phyloP scores from a whole-genome alignment of 2,113 vertebrate genomes.

The Girardinichthys multiradiatus region DNA sequence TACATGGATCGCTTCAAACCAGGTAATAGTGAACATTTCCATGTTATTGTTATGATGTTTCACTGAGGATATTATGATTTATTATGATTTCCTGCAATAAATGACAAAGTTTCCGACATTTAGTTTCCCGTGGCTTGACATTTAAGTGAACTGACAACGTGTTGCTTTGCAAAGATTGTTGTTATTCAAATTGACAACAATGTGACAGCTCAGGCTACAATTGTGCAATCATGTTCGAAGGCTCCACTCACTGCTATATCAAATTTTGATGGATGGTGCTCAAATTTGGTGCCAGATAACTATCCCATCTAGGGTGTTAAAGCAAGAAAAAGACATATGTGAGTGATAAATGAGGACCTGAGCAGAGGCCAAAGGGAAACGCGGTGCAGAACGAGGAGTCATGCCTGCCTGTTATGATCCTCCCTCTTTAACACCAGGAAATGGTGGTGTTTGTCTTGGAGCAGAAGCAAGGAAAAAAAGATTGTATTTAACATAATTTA shows the following conservation, averaged over 20 bases:
- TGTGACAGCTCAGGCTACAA: constrained; percentile 46
- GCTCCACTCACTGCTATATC: constrained; percentile 6
- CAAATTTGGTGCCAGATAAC: constrained; percentile 52
- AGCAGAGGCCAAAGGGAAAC: constrained; percentile 68
- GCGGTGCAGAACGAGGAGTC: constrained; percentile 38
- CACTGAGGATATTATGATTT: constrained; percentile 12
- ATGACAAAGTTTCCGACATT: constrained; percentile 33
- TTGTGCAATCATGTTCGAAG: constrained; percentile 16
- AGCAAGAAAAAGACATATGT: constrained; percentile 55
- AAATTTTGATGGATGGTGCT: constrained; percentile 43
- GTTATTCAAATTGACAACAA: constrained; percentile 37
- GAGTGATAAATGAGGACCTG: constrained; percentile 67
- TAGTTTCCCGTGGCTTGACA: neutral
- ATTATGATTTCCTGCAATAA: constrained; percentile 24
- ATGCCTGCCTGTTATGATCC: constrained; percentile 40
- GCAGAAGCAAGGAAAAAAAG: constrained; percentile 49
- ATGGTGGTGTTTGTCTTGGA: constrained; percentile 55
- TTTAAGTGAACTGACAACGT: constrained; percentile 45
- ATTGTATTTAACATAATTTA: constrained; percentile 54
- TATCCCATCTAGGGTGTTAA: constrained; percentile 37
- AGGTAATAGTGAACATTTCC: neutral
- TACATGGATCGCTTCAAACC: neutral
- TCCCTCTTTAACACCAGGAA: constrained; percentile 56
- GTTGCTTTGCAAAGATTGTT: constrained; percentile 45
- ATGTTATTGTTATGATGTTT: neutral